Conservation (phyloP, 2,888 invertebrate species). For the Chrysomela aeneicollis region DNA sequence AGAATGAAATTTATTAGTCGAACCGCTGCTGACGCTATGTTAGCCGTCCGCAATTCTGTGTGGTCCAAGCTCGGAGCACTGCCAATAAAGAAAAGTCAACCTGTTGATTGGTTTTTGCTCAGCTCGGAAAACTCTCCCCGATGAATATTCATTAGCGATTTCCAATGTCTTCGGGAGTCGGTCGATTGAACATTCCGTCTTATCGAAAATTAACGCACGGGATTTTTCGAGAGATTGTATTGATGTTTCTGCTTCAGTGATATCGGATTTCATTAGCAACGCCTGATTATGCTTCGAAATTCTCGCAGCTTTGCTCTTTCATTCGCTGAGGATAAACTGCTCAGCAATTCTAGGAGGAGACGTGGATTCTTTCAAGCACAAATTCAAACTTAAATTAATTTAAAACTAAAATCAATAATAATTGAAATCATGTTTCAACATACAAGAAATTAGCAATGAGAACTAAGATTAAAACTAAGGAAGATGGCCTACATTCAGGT, state of each 20-base stretch:
- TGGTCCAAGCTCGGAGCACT: conserved; percentile 30
- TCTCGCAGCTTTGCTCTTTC: neutral
- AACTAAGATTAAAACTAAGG: too few relatives aligned
- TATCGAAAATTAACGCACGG: neutral
- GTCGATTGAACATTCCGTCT: neutral
- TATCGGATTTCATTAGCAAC: neutral
- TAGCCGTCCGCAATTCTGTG: conserved; percentile 29
- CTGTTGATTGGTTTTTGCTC: conserved; percentile 22
- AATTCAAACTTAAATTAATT: too few relatives aligned
- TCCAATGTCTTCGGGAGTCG: neutral
- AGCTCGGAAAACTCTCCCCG: conserved; percentile 13
- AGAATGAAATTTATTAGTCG: conserved; percentile 35
- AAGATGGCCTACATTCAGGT: too few relatives aligned
- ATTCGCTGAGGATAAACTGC: too few relatives aligned
- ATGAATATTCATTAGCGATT: conserved; percentile 21
- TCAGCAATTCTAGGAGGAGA: too few relatives aligned
- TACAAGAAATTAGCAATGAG: too few relatives aligned
- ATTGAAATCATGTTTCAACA: too few relatives aligned
- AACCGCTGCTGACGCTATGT: conserved; percentile 27
- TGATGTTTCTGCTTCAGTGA: neutral
- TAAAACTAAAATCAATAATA: too few relatives aligned
- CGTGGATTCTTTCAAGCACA: too few relatives aligned
- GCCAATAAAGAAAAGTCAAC: conserved; percentile 25
- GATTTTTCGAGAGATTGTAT: neutral
- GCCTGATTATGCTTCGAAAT: neutral